phyloP scores from a whole-genome alignment of 1,140 invertebrate species.

The Batillaria attramentaria region DNA sequence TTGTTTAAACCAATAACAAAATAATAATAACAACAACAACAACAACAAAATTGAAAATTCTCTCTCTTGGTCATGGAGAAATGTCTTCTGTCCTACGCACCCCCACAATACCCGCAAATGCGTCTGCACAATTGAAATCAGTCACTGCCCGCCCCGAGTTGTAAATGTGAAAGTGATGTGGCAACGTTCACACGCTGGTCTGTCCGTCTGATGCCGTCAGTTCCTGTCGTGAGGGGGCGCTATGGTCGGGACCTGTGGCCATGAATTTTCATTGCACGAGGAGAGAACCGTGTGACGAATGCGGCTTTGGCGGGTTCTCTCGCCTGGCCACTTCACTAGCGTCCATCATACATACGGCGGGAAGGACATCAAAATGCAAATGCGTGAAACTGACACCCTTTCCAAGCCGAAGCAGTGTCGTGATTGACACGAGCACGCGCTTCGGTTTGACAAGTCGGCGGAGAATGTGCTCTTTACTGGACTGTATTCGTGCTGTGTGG shows the following conservation, averaged over 20 bases:
- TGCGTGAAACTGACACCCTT: conserved; percentile 36
- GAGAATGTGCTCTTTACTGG: not conserved
- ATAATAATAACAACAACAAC: no score
- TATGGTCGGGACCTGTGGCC: not conserved
- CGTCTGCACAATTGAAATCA: no score
- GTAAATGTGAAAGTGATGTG: no score
- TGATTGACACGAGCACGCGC: conserved; percentile 37
- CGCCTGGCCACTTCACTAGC: not conserved
- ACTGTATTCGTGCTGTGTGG: conserved; percentile 15
- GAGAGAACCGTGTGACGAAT: conserved; percentile 33
- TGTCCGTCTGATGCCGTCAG: no score
- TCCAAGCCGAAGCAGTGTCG: not conserved
- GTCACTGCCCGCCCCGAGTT: no score
- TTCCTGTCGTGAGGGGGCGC: not conserved
- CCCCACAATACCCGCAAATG: no score
- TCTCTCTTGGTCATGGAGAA: no score
- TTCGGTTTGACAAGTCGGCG: not conserved
- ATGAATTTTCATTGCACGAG: conserved; percentile 42
- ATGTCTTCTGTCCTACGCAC: no score
- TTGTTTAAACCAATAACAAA: no score
- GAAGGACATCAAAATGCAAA: conserved; percentile 34
- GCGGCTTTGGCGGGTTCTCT: conserved; percentile 13
- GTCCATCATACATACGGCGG: conserved; percentile 31
- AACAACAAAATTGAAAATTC: no score
- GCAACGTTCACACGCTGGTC: no score